phyloP scores from a whole-genome alignment of 1,140 invertebrate genomes.

The Drosophila bipectinata region DNA sequence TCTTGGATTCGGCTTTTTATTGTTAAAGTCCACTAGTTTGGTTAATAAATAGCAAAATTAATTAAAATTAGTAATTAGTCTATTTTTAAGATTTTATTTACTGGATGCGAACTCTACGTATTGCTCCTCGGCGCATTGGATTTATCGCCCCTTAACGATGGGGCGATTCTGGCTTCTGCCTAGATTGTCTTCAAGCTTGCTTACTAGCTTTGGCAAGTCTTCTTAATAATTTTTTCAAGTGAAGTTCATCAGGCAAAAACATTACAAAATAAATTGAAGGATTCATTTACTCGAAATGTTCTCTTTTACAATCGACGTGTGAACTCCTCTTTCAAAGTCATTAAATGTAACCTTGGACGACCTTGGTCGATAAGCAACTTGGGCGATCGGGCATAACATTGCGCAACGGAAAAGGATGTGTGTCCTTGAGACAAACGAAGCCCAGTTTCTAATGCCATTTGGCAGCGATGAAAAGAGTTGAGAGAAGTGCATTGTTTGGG shows the following conservation, averaged over 20 bases:
- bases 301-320: not conserved
- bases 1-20: too few species aligned
- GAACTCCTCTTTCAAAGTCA: slow-evolving; percentile 14
- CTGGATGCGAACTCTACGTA: too few species aligned
- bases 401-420: slow-evolving; percentile 24
- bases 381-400: slow-evolving; percentile 44
- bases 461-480: slow-evolving; percentile 59
- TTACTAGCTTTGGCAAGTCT: too few species aligned
- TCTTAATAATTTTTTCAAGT: too few species aligned
- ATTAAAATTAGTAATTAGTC: too few species aligned
- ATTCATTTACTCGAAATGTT: not conserved
- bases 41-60: too few species aligned
- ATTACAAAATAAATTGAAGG: not conserved
- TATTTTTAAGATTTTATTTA: rapidly evolving
- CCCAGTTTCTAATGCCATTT: slow-evolving; percentile 65
- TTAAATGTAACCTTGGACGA: slow-evolving; percentile 15
- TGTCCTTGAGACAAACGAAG: slow-evolving; percentile 54
- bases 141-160: slow-evolving; percentile 33
- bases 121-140: slow-evolving; percentile 73
- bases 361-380: slow-evolving; percentile 19
- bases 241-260: not conserved
- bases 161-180: slow-evolving; percentile 44
- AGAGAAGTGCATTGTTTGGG: slow-evolving; percentile 20
- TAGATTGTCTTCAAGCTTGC: slow-evolving; percentile 78
- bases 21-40: too few species aligned